A percentile compares a stretch with the other conserved stretches of the same genome.
Conservation (phyloP, 2,888 invertebrate genomes). For the Xestia ashworthii region DNA sequence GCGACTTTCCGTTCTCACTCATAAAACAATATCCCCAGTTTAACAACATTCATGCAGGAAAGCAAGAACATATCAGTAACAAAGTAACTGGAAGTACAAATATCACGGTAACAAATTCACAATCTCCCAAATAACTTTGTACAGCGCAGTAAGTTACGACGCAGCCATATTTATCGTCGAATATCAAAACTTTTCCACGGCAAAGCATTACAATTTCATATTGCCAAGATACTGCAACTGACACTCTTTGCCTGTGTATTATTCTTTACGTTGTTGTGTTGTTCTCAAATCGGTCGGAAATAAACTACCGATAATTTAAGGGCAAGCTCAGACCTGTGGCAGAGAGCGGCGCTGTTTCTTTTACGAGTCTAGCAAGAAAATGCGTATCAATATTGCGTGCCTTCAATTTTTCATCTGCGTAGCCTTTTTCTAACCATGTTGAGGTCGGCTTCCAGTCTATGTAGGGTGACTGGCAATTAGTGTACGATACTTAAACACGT, state of each 20-base stretch:
- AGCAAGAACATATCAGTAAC: background rate
- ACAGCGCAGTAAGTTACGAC: conserved; percentile 21
- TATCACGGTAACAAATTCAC: conserved; percentile 20
- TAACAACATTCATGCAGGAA: background rate
- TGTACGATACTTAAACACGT: no score
- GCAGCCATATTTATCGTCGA: conserved; percentile 15
- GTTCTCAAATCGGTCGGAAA: conserved; percentile 46
- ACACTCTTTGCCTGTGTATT: conserved; percentile 12
- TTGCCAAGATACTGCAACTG: conserved; percentile 38
- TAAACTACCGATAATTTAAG: conserved; percentile 45
- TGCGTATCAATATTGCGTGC: background rate
- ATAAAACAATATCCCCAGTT: background rate
- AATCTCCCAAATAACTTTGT: conserved; percentile 45
- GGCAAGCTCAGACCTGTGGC: background rate
- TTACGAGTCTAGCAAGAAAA: background rate
- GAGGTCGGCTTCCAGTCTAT: background rate
- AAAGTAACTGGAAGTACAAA: conserved; percentile 24
- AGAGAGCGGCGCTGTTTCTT: background rate
- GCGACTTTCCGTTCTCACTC: no score
- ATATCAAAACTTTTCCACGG: conserved; percentile 38
- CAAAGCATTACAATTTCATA: conserved; percentile 53
- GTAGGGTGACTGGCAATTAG: no score
- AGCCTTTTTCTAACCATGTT: background rate
- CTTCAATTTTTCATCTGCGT: background rate
- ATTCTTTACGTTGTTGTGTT: conserved; percentile 38